These are phyloP conservation scores for Netta rufina DNA, from an alignment of 2,797 vertebrate species.

Conservation along the genomic window DNA sequence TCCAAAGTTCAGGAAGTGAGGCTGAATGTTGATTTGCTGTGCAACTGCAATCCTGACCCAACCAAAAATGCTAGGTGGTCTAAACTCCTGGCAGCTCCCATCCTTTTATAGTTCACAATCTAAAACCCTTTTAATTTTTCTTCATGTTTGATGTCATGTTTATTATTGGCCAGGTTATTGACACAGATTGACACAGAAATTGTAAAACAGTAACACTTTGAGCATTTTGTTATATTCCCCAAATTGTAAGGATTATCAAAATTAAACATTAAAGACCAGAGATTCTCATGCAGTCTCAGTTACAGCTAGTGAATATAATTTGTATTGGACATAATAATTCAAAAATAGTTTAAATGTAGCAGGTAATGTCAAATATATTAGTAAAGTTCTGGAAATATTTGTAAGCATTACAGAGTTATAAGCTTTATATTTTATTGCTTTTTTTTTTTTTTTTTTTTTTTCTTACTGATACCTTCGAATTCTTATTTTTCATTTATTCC, in stretches of 20 bases:
- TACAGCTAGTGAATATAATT: not conserved
- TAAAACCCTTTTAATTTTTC: not conserved
- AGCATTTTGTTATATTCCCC: not conserved
- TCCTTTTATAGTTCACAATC: not conserved
- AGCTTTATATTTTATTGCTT: not conserved
- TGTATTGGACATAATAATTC: not conserved
- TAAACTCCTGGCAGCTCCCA: not conserved
- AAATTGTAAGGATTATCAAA: not conserved
- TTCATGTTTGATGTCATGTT: not conserved
- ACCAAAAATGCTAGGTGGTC: not conserved
- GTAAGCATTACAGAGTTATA: not conserved
- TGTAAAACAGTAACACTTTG: not conserved
- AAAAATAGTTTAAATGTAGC: not conserved
- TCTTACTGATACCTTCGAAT: not conserved
- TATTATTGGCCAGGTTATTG: not conserved
- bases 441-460: not conserved
- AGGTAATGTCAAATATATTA: not conserved
- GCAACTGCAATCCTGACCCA: not conserved
- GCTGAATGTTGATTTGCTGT: not conserved
- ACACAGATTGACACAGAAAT: not conserved
- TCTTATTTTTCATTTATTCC: not conserved
- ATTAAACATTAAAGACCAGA: not conserved
- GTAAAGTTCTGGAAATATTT: not conserved
- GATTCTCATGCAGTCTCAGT: not conserved
- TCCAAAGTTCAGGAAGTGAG: not conserved